These are phyloP conservation scores for Rugalucina vietnamica DNA, from an alignment of 2,888 invertebrate genomes.

Conservation along the genomic window DNA sequence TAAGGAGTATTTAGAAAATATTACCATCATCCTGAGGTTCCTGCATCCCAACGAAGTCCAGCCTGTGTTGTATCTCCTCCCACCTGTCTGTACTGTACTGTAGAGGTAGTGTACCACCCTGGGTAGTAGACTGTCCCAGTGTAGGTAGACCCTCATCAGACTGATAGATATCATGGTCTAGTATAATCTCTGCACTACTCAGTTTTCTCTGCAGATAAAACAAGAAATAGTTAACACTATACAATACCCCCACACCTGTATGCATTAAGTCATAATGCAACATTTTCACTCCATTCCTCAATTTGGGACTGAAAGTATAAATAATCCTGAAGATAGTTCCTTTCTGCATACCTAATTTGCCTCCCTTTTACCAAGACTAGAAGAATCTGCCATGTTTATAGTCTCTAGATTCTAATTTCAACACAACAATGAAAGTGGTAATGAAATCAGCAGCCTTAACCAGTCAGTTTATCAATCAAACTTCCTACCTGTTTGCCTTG, in stretches of 20 bases:
- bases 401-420: too few relatives aligned
- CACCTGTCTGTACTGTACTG: constrained; percentile 29
- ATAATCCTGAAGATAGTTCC: too few relatives aligned
- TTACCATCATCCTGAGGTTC: too few relatives aligned
- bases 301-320: too few relatives aligned
- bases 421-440: too few relatives aligned
- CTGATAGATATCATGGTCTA: constrained; percentile 33
- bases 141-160: not conserved
- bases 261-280: not conserved
- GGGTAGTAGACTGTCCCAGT: constrained; percentile 31
- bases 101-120: constrained; percentile 30
- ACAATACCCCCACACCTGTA: not conserved
- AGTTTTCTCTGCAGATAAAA: constrained; percentile 9
- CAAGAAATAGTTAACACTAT: not conserved
- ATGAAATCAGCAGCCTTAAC: too few relatives aligned
- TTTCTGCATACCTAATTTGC: too few relatives aligned
- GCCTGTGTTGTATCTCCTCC: constrained; percentile 11
- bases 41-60: constrained; percentile 35
- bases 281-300: not conserved
- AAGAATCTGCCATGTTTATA: too few relatives aligned
- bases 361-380: too few relatives aligned
- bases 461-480: too few relatives aligned
- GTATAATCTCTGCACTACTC: constrained; percentile 23
- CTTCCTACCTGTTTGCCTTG: too few relatives aligned
- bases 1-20: too few relatives aligned